Base-by-base conservation (phyloP, 2,888 invertebrate genomes). In the Pasiphila rectangulata region DNA sequence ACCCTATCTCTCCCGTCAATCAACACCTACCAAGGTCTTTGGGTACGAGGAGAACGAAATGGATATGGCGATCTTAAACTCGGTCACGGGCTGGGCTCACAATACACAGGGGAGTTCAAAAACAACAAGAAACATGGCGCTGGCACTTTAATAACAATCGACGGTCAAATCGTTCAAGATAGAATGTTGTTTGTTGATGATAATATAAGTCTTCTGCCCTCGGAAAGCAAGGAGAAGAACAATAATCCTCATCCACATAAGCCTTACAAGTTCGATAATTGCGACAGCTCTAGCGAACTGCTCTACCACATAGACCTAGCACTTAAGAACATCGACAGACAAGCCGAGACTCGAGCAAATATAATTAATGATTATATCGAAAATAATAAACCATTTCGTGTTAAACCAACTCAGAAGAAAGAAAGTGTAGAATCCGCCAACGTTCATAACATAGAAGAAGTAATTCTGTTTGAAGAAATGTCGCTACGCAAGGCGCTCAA, bases 51-150 rank as follows among this genome's bases (percentile, higher is more conserved):
- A 4, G 71, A 75, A 62, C 82, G 91, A 20, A 69, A 88, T 55
- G 92, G 91, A 23, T 73, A 75, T 49, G 92, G 92, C 51, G 45
- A 75, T 19, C 53, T 85, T 15, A 70, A 85, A 57, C 77, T 92
- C 29, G 91, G 91, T 2, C 73, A 86, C 2, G 83, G 87, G 1
- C 74, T 89, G 32, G 92, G 92, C 1, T 84, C 90, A 0, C 83
- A 82, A 64, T 89, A 91, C 56, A 89, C 83, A 54, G 92, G 92
- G 19, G 75, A 85, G 19, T 92, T 90, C 74, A 76, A 79, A 56
- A 66, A 86, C 29, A 90, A 92, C 66, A 79, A 82, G 53, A 92
- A 92, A 63, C 85, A 92, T 51, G 92, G 92, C 0, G 59, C 69
- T 0, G 92, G 91, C 1, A 77, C 77, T 46, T 72, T 91, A 47